A percentile compares a stretch with the other conserved stretches of the same genome.
These are phyloP conservation scores for Triops cancriformis DNA, from an alignment of 1,140 invertebrate genomes.

Conservation along the genomic window DNA sequence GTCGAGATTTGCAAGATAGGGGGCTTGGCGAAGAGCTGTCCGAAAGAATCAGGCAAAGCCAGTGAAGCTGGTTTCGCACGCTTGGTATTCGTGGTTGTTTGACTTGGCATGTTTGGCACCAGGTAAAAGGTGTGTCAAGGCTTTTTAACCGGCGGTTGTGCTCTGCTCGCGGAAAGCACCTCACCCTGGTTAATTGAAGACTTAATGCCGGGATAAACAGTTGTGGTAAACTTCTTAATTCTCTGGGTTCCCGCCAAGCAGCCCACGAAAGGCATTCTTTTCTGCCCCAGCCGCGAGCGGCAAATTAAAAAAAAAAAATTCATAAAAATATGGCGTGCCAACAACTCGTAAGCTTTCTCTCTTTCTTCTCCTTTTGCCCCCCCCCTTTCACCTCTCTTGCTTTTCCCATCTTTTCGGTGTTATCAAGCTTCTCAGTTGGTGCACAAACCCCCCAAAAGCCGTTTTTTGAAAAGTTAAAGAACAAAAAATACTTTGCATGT, in stretches of 20 bases:
- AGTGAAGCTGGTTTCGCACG: not conserved
- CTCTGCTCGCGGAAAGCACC: not conserved
- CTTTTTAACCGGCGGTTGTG: not conserved
- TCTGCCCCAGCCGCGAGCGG: not conserved
- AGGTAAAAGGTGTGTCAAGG: conserved; percentile 10
- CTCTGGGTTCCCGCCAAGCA: not conserved
- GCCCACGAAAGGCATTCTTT: too few species aligned
- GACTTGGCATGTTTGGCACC: conserved; percentile 12
- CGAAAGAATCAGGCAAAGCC: not conserved
- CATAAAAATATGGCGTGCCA: conserved; percentile 9
- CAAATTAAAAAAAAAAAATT: not conserved
- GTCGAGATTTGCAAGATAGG: not conserved
- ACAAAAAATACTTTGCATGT: not conserved
- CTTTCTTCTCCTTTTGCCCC: not conserved
- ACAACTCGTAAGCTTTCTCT: not conserved
- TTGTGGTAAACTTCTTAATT: conserved; percentile 6
- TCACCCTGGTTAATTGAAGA: conserved; percentile 10
- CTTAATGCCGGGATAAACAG: not conserved
- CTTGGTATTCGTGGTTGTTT: not conserved
- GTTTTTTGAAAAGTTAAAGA: too few species aligned
- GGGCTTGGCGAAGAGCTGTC: not conserved
- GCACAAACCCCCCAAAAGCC: not conserved
- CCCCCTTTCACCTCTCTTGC: too few species aligned
- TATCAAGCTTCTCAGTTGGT: conserved; percentile 13
- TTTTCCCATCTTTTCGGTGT: too few species aligned